phyloP scores from a whole-genome alignment of 2,797 vertebrate species.

The Zenarchopterus dispar region DNA sequence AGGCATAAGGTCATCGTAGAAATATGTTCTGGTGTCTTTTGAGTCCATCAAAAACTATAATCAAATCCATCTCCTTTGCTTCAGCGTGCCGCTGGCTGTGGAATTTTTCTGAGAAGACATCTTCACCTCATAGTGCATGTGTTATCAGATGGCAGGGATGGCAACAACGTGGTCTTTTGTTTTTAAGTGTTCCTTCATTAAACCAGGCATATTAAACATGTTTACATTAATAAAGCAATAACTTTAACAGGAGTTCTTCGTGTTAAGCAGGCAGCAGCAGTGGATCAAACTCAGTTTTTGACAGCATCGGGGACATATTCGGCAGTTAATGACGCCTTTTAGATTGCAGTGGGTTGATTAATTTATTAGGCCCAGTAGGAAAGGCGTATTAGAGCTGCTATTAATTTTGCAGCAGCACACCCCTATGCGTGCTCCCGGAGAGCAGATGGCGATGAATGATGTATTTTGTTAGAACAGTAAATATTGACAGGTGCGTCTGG shows the following conservation, averaged over 20 bases:
- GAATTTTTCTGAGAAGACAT: slow-evolving; percentile 31
- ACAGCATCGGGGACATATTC: slow-evolving; percentile 61
- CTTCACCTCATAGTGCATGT: slow-evolving; percentile 5
- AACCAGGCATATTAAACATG: slow-evolving; percentile 20
- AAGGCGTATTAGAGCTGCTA: slow-evolving; percentile 77
- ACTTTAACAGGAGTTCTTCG: slow-evolving; percentile 21
- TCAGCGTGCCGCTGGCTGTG: slow-evolving; percentile 45
- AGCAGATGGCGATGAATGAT: slow-evolving; percentile 84
- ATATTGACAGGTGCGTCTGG: slow-evolving; percentile 82
- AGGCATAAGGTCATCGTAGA: background rate
- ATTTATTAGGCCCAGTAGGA: slow-evolving; percentile 81
- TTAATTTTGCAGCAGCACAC: slow-evolving; percentile 72
- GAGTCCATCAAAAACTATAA: slow-evolving; percentile 55
- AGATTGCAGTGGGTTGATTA: slow-evolving; percentile 72
- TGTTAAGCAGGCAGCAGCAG: slow-evolving; percentile 32
- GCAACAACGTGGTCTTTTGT: slow-evolving; percentile 25
- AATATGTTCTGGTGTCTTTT: slow-evolving; percentile 7
- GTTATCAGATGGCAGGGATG: slow-evolving; percentile 30
- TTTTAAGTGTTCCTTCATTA: slow-evolving; percentile 6
- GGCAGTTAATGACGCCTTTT: slow-evolving; percentile 66
- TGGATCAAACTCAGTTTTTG: slow-evolving; percentile 54
- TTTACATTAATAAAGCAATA: slow-evolving; percentile 33
- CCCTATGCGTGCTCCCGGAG: slow-evolving; percentile 56
- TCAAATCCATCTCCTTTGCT: slow-evolving; percentile 59
- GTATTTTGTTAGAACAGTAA: slow-evolving; percentile 81